Evolutionary conservation across 2,113 vertebrate species (phyloP).

Genomic region (Phyllostomus discolor): DNA sequence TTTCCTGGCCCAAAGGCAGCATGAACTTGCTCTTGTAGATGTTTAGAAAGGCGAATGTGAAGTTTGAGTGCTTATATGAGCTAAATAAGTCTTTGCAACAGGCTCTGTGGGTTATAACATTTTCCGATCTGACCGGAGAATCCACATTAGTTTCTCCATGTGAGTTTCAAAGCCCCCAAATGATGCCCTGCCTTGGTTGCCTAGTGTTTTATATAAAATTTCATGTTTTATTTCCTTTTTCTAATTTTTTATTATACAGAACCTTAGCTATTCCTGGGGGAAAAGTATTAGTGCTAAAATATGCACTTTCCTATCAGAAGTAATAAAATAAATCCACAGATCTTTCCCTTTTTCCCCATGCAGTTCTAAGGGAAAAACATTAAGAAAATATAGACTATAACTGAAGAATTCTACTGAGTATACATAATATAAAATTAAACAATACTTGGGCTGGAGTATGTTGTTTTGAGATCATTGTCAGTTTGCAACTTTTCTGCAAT

Average conservation of each 20-base stretch:
- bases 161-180: neutral
- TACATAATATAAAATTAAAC: slow-evolving; percentile 1
- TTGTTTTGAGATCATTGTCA: neutral
- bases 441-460: neutral
- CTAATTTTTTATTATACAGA: neutral
- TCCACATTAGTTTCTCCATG: neutral
- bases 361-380: neutral
- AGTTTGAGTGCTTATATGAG: neutral
- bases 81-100: neutral
- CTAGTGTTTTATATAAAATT: neutral
- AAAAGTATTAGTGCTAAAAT: slow-evolving; percentile 16
- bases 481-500: slow-evolving; percentile 21
- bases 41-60: neutral
- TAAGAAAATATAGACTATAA: slow-evolving; percentile 21
- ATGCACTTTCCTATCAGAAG: neutral
- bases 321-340: neutral
- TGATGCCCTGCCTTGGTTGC: neutral
- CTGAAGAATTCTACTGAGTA: slow-evolving; percentile 13
- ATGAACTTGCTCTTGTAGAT: neutral
- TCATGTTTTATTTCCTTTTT: neutral
- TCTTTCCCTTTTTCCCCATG: neutral
- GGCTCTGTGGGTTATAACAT: neutral
- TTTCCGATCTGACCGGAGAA: neutral
- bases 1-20: neutral
- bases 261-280: neutral